Percentiles rank a stretch among this genome's conserved stretches.
phyloP scores from a whole-genome alignment of 2,888 invertebrate genomes.

The Neoaliturus tenellus region DNA sequence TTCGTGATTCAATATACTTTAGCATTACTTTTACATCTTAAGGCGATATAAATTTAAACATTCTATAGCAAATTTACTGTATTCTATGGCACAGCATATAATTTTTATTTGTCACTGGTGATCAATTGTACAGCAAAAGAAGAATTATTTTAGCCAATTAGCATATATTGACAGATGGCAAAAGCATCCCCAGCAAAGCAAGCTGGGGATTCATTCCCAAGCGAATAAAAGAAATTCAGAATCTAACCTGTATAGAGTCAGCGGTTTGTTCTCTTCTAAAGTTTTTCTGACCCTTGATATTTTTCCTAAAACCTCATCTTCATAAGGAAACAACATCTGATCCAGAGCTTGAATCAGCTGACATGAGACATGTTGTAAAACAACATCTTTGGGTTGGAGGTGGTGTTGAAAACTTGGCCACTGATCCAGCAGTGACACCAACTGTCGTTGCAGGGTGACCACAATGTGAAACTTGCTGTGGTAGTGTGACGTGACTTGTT shows the following conservation, averaged over 20 bases:
- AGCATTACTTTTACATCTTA: too few relatives aligned
- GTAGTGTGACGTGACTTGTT: neutral
- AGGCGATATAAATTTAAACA: too few relatives aligned
- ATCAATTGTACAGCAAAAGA: too few relatives aligned
- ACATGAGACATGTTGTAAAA: neutral
- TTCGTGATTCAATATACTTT: too few relatives aligned
- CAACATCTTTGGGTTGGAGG: neutral
- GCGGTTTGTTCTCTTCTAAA: neutral
- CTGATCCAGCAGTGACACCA: neutral
- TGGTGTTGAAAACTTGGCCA: neutral
- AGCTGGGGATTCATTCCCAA: too few relatives aligned
- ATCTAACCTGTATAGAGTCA: neutral
- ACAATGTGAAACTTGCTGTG: constrained; percentile 21
- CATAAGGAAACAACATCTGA: neutral
- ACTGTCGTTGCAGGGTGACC: neutral
- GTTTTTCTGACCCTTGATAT: neutral
- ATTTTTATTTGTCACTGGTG: too few relatives aligned
- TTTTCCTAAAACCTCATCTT: neutral
- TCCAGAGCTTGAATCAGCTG: neutral
- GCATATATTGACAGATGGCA: too few relatives aligned
- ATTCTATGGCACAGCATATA: too few relatives aligned
- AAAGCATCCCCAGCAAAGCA: too few relatives aligned
- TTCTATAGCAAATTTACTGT: too few relatives aligned
- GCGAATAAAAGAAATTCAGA: too few relatives aligned
- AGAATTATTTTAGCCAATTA: too few relatives aligned